Evolutionary conservation across 53 echinoderm and acorn worm genomes (phyloP).

Genomic region (Pentamera pediparva): DNA sequence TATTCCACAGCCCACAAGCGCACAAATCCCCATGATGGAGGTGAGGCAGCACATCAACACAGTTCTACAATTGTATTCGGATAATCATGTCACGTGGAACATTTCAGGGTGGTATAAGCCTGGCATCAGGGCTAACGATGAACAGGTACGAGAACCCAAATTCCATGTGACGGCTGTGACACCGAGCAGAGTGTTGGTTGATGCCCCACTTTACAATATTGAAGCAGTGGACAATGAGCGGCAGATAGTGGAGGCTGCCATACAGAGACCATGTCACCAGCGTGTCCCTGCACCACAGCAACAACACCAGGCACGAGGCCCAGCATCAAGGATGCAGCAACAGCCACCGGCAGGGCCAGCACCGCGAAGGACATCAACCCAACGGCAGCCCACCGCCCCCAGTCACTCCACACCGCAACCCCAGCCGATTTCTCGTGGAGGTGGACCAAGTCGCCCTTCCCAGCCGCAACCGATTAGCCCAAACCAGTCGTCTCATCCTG

Average conservation of each 20-base stretch:
- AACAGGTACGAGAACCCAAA: slow-evolving; percentile 43
- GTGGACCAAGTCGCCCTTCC: too few species aligned
- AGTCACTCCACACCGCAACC: too few species aligned
- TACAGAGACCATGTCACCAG: too few species aligned
- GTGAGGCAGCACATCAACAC: too few species aligned
- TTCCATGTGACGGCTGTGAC: slow-evolving; percentile 37
- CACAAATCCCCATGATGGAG: slow-evolving; percentile 40
- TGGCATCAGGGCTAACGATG: slow-evolving; percentile 34
- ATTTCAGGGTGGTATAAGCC: slow-evolving; percentile 53
- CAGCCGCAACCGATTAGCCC: too few species aligned
- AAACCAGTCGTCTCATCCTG: too few species aligned
- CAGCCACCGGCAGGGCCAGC: too few species aligned
- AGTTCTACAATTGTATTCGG: slow-evolving; percentile 22
- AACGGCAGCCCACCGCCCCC: background rate
- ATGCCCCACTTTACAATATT: slow-evolving; percentile 32
- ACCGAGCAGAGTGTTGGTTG: slow-evolving; percentile 27
- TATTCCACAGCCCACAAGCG: slow-evolving; percentile 45
- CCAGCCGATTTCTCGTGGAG: too few species aligned
- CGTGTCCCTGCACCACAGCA: slow-evolving; percentile 7
- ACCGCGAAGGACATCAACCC: background rate
- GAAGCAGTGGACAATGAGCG: background rate
- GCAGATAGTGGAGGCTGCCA: slow-evolving; percentile 15
- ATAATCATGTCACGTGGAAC: slow-evolving; percentile 29
- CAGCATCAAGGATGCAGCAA: background rate
- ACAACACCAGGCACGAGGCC: background rate